Percentiles rank a stretch among this genome's conserved stretches.
Evolutionary conservation across 2,888 invertebrate species (phyloP).

Genomic region (Hipparchia semele): DNA sequence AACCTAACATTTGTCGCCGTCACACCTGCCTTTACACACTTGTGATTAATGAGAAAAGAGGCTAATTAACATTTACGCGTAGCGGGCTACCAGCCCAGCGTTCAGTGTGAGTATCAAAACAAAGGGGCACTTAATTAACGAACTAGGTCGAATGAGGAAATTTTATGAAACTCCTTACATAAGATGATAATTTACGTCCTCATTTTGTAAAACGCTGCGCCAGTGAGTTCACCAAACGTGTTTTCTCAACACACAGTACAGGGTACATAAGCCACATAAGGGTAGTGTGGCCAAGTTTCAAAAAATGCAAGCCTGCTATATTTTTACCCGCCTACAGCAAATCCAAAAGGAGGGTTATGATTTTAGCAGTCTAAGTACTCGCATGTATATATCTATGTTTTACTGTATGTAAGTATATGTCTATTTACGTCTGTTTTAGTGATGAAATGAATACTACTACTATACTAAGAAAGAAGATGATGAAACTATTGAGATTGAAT

Average conservation of each 20-base stretch:
- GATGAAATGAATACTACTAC: too few relatives aligned
- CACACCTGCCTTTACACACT: conserved; percentile 28
- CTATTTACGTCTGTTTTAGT: too few relatives aligned
- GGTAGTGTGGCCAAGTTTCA: too few relatives aligned
- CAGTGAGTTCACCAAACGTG: not conserved
- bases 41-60: conserved; percentile 35
- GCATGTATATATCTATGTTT: too few relatives aligned
- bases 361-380: too few relatives aligned
- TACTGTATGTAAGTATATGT: too few relatives aligned
- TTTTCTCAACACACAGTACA: not conserved
- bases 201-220: not conserved
- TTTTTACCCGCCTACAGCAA: too few relatives aligned
- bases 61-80: conserved; percentile 34
- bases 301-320: too few relatives aligned
- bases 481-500: too few relatives aligned
- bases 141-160: conserved; percentile 20
- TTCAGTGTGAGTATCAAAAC: conserved; percentile 25
- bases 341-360: too few relatives aligned
- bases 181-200: not conserved
- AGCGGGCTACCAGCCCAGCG: conserved; percentile 1
- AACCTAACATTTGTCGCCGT: conserved; percentile 26
- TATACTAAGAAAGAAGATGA: too few relatives aligned
- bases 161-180: conserved; percentile 12
- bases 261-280: too few relatives aligned
- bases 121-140: conserved; percentile 30